phyloP scores from a whole-genome alignment of 2,797 vertebrate species.

The Characodon lateralis region DNA sequence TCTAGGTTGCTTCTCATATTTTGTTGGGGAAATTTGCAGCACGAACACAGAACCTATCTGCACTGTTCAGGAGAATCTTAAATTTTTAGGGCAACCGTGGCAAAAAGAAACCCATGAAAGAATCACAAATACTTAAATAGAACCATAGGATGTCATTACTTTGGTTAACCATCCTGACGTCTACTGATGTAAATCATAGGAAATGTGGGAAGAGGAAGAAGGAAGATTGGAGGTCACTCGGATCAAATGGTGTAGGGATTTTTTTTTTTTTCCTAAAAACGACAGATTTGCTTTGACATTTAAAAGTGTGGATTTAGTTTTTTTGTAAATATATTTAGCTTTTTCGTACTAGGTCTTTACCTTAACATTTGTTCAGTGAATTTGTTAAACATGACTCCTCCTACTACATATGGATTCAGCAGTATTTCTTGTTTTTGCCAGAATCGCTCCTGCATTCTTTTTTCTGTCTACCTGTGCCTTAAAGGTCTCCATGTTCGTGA shows the following conservation, averaged over 20 bases:
- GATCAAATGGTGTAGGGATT: conserved; percentile 42
- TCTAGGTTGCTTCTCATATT: conserved; percentile 30
- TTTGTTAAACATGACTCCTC: background rate
- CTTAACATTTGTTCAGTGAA: background rate
- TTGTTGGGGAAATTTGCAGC: conserved; percentile 33
- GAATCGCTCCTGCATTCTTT: background rate
- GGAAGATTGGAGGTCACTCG: conserved; percentile 30
- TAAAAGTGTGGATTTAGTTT: conserved; percentile 20
- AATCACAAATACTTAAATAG: conserved; percentile 56
- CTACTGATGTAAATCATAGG: conserved; percentile 54
- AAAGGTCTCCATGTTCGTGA: background rate
- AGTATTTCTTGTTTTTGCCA: background rate
- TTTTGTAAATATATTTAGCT: background rate
- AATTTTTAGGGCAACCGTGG: conserved; percentile 28
- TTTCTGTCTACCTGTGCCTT: background rate
- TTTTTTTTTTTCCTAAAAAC: conserved; percentile 54
- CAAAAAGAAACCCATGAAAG: conserved; percentile 40
- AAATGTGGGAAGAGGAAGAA: conserved; percentile 46
- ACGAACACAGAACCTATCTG: conserved; percentile 44
- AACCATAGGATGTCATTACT: conserved; percentile 57
- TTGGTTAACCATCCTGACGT: conserved; percentile 53
- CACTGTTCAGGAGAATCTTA: conserved; percentile 50
- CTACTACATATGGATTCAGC: background rate
- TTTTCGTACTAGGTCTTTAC: background rate
- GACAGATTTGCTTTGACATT: conserved; percentile 39